phyloP scores from a whole-genome alignment of 2,113 vertebrate genomes.

The Spea multiplicata region DNA sequence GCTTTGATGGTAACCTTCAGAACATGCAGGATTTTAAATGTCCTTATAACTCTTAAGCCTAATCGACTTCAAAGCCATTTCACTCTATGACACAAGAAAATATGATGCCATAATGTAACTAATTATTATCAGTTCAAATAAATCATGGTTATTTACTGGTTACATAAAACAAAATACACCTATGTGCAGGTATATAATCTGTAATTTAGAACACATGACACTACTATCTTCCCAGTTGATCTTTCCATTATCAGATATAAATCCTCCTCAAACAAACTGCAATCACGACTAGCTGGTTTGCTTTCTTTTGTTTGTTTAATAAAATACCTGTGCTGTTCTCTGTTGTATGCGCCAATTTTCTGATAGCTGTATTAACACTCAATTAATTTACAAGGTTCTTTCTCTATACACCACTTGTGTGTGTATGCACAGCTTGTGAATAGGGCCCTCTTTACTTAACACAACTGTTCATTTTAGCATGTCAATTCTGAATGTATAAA shows the following conservation, averaged over 20 bases:
- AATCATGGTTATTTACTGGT: background rate
- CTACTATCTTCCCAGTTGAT: no score
- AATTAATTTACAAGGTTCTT: background rate
- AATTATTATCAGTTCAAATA: slow-evolving; percentile 2
- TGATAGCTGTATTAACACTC: background rate
- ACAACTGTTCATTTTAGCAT: no score
- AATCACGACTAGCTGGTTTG: background rate
- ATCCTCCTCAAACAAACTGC: background rate
- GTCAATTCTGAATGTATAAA: no score
- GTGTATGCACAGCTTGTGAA: no score
- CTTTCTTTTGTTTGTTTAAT: slow-evolving; percentile 20
- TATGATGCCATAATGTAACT: slow-evolving; percentile 11
- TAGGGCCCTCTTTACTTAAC: no score
- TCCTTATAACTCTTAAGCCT: slow-evolving; percentile 25
- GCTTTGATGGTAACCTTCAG: slow-evolving; percentile 39
- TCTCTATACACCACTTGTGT: background rate
- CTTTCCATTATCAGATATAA: slow-evolving; percentile 14
- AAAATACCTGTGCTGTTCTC: slow-evolving; percentile 9
- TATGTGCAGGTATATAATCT: no score
- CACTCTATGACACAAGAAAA: background rate
- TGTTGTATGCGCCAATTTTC: background rate
- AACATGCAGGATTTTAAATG: slow-evolving; percentile 20
- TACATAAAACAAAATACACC: background rate
- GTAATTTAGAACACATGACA: no score
- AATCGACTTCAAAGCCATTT: slow-evolving; percentile 35